These are phyloP conservation scores for Gallinago media DNA, from an alignment of 2,113 vertebrate species.

Conservation along the genomic window DNA sequence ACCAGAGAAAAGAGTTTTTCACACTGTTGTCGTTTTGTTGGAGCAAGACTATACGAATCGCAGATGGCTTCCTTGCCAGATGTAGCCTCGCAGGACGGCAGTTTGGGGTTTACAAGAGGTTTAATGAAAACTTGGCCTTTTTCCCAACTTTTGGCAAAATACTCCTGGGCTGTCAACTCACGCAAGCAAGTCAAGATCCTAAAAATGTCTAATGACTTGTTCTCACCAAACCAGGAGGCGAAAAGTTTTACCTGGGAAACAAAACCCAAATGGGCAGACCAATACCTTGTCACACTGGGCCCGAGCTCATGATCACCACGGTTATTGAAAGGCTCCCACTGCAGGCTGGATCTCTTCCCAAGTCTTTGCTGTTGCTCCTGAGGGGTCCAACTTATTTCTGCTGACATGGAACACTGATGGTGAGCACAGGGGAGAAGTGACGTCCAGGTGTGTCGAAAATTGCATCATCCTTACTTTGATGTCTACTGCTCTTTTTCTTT, in stretches of 20 bases:
- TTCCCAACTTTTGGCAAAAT: conserved; percentile 72
- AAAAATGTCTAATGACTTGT: conserved; percentile 35
- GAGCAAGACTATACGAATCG: conserved; percentile 74
- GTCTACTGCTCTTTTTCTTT: neutral
- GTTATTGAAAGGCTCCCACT: conserved; percentile 47
- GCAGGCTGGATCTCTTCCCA: neutral
- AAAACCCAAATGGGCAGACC: conserved; percentile 36
- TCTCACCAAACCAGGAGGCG: conserved; percentile 22
- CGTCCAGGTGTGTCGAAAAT: neutral
- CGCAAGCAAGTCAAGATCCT: conserved; percentile 35
- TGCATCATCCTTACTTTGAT: conserved; percentile 2
- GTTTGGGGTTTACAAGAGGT: conserved; percentile 80
- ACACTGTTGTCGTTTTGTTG: conserved; percentile 84
- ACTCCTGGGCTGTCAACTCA: conserved; percentile 71
- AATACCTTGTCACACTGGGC: neutral
- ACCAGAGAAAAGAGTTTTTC: conserved; percentile 82
- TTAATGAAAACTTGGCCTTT: conserved; percentile 82
- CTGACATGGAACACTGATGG: neutral
- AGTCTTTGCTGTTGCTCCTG: neutral
- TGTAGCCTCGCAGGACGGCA: conserved; percentile 74
- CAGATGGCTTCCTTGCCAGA: conserved; percentile 84
- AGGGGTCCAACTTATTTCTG: neutral
- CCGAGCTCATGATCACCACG: neutral
- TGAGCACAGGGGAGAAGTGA: neutral
- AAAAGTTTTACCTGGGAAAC: conserved; percentile 70